These are phyloP conservation scores for Eristalinus sepulchralis DNA, from an alignment of 2,888 invertebrate genomes.

Conservation along the genomic window DNA sequence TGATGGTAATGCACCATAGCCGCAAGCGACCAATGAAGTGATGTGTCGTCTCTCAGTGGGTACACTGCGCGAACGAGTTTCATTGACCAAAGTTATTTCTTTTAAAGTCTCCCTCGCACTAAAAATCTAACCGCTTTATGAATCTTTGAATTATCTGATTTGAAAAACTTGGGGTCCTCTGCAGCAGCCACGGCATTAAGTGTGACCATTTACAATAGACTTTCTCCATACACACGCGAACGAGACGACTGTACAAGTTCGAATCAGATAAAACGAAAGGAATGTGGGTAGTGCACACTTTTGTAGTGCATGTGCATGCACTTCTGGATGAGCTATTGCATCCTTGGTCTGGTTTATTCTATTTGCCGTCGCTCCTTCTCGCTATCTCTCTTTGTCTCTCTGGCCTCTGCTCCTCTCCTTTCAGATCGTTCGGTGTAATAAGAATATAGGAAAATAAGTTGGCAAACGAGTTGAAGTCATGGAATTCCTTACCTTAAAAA, in stretches of 20 bases:
- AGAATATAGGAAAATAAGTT: constrained; percentile 42
- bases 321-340: constrained; percentile 53
- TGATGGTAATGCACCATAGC: constrained; percentile 64
- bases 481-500: constrained; percentile 67
- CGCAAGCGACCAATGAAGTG: constrained; percentile 16
- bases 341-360: constrained; percentile 17
- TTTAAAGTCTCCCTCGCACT: constrained; percentile 37
- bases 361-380: background rate
- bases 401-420: background rate
- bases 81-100: constrained; percentile 44
- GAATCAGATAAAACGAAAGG: constrained; percentile 58
- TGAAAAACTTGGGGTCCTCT: background rate
- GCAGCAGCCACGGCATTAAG: background rate
- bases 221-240: background rate
- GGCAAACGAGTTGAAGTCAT: constrained; percentile 56
- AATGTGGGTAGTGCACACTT: constrained; percentile 62
- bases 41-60: background rate
- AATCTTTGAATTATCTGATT: background rate
- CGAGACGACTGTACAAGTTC: constrained; percentile 49
- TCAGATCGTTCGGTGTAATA: constrained; percentile 34
- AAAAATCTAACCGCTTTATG: background rate
- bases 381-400: constrained; percentile 3
- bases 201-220: constrained; percentile 37
- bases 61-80: constrained; percentile 12
- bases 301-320: constrained; percentile 57